Evolutionary conservation across 53 echinoderm and acorn worm species (phyloP).

Genomic region (Temnopleurus reevesii): DNA sequence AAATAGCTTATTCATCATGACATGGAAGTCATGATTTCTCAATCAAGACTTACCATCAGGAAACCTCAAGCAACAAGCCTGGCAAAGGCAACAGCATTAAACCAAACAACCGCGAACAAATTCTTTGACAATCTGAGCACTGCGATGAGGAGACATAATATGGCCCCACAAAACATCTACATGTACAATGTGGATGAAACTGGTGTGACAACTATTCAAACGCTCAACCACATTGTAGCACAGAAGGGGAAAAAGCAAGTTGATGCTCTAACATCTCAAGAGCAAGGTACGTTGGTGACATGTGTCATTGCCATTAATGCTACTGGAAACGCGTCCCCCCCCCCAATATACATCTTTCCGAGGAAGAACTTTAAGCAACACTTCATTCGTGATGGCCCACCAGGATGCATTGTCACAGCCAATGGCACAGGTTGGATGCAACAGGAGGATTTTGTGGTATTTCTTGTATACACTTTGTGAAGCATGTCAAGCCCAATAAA

Average conservation of each 20-base stretch:
- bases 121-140: neutral
- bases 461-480: slow-evolving; percentile 66
- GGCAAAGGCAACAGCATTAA: neutral
- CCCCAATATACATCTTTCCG: slow-evolving; percentile 2
- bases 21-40: no score
- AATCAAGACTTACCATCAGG: neutral
- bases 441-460: slow-evolving; percentile 41
- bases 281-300: neutral
- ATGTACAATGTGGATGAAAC: slow-evolving; percentile 16
- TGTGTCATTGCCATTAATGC: slow-evolving; percentile 5
- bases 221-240: neutral
- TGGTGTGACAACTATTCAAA: neutral
- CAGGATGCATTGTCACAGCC: slow-evolving; percentile 62
- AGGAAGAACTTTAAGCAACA: slow-evolving; percentile 9
- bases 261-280: neutral
- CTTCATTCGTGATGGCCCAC: slow-evolving; percentile 48
- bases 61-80: slow-evolving; percentile 18
- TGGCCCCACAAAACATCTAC: neutral
- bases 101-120: neutral
- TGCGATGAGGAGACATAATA: neutral
- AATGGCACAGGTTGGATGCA: slow-evolving; percentile 71
- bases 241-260: neutral
- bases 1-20: no score
- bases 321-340: neutral
- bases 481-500: neutral